These are phyloP conservation scores for Tetramorium simillimum DNA, from an alignment of 1,140 invertebrate genomes.

Conservation along the genomic window DNA sequence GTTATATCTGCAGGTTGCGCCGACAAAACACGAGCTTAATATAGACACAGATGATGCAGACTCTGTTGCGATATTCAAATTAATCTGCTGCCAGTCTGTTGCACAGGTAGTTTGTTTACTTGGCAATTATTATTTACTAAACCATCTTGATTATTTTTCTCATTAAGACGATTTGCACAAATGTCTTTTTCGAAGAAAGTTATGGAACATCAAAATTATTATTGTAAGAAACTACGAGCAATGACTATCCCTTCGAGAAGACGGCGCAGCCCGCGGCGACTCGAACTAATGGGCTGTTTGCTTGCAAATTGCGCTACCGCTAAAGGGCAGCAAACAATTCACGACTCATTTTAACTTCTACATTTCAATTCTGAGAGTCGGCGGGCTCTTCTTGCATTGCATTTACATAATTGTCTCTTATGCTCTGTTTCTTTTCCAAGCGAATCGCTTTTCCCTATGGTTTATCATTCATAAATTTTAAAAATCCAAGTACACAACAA, in stretches of 20 bases:
- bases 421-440: slow-evolving; percentile 63
- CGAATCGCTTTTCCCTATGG: neutral
- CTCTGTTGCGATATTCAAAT: too few species aligned
- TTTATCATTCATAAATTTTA: neutral
- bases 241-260: slow-evolving; percentile 6
- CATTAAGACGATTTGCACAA: neutral
- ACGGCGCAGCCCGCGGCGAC: slow-evolving; percentile 36
- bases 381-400: slow-evolving; percentile 51
- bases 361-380: slow-evolving; percentile 75
- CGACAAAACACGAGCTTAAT: too few species aligned
- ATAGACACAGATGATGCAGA: too few species aligned
- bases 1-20: too few species aligned
- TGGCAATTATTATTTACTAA: neutral
- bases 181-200: neutral
- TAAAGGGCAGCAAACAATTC: slow-evolving; percentile 82
- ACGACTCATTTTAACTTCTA: slow-evolving; percentile 79
- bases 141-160: neutral
- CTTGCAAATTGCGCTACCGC: slow-evolving; percentile 80
- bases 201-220: slow-evolving; percentile 6
- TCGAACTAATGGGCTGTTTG: slow-evolving; percentile 79
- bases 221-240: neutral
- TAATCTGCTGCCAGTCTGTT: too few species aligned
- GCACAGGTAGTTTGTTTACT: too few species aligned
- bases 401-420: slow-evolving; percentile 78
- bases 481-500: neutral